Percentiles rank a stretch among this genome's conserved stretches.
phyloP scores from a whole-genome alignment of 2,888 invertebrate genomes.

The Drosophila flavopinicola region DNA sequence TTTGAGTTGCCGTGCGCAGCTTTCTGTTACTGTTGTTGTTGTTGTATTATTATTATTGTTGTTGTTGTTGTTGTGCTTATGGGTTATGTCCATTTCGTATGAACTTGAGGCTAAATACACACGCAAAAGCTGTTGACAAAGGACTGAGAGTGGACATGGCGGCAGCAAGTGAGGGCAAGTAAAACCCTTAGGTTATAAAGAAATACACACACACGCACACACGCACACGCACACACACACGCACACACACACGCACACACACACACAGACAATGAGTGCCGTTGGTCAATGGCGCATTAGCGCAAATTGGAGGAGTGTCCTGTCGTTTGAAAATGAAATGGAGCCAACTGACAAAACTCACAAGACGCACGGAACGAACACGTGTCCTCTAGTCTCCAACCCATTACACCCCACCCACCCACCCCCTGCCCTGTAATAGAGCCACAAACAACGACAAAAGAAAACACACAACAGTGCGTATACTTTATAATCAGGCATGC shows the following conservation, averaged over 20 bases:
- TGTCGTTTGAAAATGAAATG: slow-evolving; percentile 15
- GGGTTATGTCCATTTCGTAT: slow-evolving; percentile 26
- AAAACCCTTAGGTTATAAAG: not conserved
- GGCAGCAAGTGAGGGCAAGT: not conserved
- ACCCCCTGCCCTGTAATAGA: too few relatives aligned
- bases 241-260: too few relatives aligned
- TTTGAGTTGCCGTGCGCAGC: slow-evolving; percentile 21
- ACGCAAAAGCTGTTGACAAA: slow-evolving; percentile 39
- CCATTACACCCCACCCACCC: too few relatives aligned
- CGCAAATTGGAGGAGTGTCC: slow-evolving; percentile 63
- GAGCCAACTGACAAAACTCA: not conserved
- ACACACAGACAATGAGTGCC: too few relatives aligned
- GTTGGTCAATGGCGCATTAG: slow-evolving; percentile 43
- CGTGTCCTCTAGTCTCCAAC: slow-evolving; percentile 1
- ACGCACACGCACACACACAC: too few relatives aligned
- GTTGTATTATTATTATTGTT: not conserved
- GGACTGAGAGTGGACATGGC: slow-evolving; percentile 2
- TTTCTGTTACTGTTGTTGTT: slow-evolving; percentile 9
- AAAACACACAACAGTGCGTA: too few relatives aligned
- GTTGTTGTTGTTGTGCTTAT: slow-evolving; percentile 10
- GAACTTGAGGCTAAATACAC: slow-evolving; percentile 22
- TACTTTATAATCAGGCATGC: too few relatives aligned
- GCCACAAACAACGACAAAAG: not conserved
- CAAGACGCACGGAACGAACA: slow-evolving; percentile 13
- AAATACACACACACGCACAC: not conserved